Evolutionary conservation across 2,797 vertebrate genomes (phyloP).

Genomic region (Typhlichthys eigenmanni): DNA sequence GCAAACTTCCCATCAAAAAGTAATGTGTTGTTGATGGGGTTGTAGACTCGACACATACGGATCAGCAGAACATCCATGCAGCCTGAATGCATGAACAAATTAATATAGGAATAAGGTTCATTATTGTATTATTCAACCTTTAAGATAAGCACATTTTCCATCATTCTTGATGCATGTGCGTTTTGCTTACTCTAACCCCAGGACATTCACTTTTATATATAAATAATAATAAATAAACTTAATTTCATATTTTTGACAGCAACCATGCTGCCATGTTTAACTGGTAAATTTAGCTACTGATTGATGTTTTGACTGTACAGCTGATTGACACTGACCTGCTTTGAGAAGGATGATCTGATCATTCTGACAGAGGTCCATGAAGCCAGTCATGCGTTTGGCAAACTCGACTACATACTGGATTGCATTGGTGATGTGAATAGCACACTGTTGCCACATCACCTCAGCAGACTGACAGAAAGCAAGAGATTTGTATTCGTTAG

Average conservation of each 20-base stretch:
- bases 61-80: conserved; percentile 90
- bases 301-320: neutral
- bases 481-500: neutral
- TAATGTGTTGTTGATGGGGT: conserved; percentile 87
- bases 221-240: neutral
- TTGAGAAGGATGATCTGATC: conserved; percentile 95
- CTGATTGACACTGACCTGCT: conserved; percentile 80
- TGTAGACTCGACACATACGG: conserved; percentile 87
- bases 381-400: conserved; percentile 89
- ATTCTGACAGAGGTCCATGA: conserved; percentile 94
- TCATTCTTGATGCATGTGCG: conserved; percentile 42
- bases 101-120: conserved; percentile 29
- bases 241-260: neutral
- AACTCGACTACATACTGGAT: conserved; percentile 95
- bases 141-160: conserved; percentile 8
- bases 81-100: conserved; percentile 67
- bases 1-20: conserved; percentile 90
- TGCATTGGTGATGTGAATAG: conserved; percentile 88
- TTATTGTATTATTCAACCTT: conserved; percentile 20
- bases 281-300: conserved; percentile 14
- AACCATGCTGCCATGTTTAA: neutral
- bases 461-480: conserved; percentile 81
- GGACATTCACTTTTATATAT: conserved; percentile 5
- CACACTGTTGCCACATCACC: conserved; percentile 90
- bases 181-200: conserved; percentile 14